Percentiles rank a stretch among this genome's conserved stretches.
Evolutionary conservation across 2,113 vertebrate species (phyloP).

Genomic region (Alligator sinensis): DNA sequence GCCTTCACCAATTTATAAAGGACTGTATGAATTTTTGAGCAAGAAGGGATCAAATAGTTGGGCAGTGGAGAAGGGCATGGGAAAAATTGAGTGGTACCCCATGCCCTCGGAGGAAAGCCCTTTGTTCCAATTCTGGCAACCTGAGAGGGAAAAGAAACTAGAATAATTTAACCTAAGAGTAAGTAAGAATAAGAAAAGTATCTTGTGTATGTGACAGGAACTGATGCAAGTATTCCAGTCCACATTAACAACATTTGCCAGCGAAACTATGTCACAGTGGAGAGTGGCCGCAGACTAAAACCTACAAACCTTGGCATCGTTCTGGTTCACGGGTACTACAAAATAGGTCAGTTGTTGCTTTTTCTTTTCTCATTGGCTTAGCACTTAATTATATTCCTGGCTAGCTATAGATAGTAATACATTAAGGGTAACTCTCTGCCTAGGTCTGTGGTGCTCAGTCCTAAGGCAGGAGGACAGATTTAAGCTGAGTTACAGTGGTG

Average conservation of each 20-base stretch:
- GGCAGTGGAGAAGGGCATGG: background rate
- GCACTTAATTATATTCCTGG: background rate
- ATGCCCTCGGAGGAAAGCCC: too few species aligned
- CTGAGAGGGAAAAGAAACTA: background rate
- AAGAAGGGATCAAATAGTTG: background rate
- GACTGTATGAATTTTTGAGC: background rate
- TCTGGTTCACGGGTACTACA: slow-evolving; percentile 97
- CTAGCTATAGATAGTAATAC: background rate
- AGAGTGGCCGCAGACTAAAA: slow-evolving; percentile 92
- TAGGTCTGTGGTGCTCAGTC: background rate
- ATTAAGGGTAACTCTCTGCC: background rate
- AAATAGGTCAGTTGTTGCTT: slow-evolving; percentile 85
- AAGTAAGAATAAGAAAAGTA: background rate
- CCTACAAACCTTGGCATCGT: slow-evolving; percentile 98
- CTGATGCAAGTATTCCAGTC: slow-evolving; percentile 97
- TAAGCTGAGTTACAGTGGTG: background rate
- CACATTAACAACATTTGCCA: slow-evolving; percentile 99
- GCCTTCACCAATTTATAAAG: background rate
- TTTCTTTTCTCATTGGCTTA: background rate
- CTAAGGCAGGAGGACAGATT: background rate
- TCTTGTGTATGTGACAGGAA: slow-evolving; percentile 81
- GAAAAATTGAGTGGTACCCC: background rate
- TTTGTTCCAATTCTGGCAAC: too few species aligned
- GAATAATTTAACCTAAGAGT: background rate
- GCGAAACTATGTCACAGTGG: slow-evolving; percentile 95